A percentile compares a stretch with the other conserved stretches of the same genome.
These are phyloP conservation scores for Hesperia comma DNA, from an alignment of 2,888 invertebrate species.

Conservation along the genomic window DNA sequence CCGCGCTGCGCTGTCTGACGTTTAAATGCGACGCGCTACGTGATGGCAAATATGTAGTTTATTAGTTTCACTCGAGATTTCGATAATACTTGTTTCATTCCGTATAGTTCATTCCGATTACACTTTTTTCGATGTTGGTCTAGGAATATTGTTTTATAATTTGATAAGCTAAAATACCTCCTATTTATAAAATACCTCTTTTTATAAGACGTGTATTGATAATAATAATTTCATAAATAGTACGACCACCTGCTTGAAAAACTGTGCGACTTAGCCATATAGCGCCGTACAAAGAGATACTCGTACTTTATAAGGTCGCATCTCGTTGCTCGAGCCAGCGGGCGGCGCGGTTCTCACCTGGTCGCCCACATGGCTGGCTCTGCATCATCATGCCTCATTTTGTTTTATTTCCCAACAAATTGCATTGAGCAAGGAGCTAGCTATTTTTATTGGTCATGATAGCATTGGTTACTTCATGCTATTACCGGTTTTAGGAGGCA, in stretches of 20 bases:
- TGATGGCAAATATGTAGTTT: no score
- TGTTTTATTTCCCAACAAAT: not conserved
- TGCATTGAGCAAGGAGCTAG: not conserved
- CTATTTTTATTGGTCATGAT: not conserved
- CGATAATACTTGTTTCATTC: no score
- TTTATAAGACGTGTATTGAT: constrained; percentile 7
- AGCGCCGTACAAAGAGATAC: constrained; percentile 34
- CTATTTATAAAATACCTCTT: not conserved
- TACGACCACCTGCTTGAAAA: constrained; percentile 25
- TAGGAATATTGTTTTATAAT: not conserved
- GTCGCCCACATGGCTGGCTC: constrained; percentile 23
- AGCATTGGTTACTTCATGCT: no score
- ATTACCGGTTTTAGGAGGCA: no score
- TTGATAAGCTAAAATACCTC: not conserved
- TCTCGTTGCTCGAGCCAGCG: constrained; percentile 24
- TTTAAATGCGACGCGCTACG: not conserved
- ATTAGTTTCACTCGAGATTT: no score
- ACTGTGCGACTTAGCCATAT: constrained; percentile 28
- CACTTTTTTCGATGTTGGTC: no score
- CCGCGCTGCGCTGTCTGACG: not conserved
- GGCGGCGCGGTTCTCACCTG: constrained; percentile 38
- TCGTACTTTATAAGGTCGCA: constrained; percentile 35
- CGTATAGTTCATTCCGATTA: no score
- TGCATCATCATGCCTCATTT: not conserved
- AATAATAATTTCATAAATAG: constrained; percentile 23